These are phyloP conservation scores for Papilio aristodemus DNA, from an alignment of 1,140 invertebrate species.

Conservation along the genomic window DNA sequence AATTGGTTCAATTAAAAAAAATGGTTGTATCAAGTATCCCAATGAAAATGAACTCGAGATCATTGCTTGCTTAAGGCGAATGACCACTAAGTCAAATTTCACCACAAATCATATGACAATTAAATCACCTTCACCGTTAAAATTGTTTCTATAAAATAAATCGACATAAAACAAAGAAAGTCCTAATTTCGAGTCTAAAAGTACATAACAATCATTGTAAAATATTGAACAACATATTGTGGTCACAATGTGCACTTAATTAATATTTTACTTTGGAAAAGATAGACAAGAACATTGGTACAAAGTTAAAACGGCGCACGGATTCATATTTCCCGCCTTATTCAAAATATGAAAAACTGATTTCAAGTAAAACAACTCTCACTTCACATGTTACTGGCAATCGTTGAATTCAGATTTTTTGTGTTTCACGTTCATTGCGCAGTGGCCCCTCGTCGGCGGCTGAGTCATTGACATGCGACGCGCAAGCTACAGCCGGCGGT, in stretches of 20 bases:
- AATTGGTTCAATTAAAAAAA: not conserved
- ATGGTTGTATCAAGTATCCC: not conserved
- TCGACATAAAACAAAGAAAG: not conserved
- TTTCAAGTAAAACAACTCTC: constrained; percentile 24
- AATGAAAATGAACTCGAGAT: not conserved
- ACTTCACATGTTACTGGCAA: constrained; percentile 40
- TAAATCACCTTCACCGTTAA: not conserved
- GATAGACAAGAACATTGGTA: not conserved
- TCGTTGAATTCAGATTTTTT: constrained; percentile 50
- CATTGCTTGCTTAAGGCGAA: not conserved
- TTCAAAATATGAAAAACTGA: constrained; percentile 28
- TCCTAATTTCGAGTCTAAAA: not conserved
- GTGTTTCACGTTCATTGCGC: constrained; percentile 49
- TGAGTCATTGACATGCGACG: constrained; percentile 64
- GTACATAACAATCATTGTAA: not conserved
- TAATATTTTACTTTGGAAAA: too few species aligned
- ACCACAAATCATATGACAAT: not conserved
- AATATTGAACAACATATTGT: not conserved
- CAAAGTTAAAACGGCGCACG: not conserved
- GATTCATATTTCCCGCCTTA: constrained; percentile 28
- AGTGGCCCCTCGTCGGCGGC: constrained; percentile 38
- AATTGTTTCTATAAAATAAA: not conserved
- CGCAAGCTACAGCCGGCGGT: constrained; percentile 43
- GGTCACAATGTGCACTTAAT: not conserved
- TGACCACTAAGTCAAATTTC: not conserved